A percentile compares a stretch with the other conserved stretches of the same genome.
These are phyloP conservation scores for Trematomus loennbergii DNA, from an alignment of 2,113 vertebrate species.

Conservation along the genomic window DNA sequence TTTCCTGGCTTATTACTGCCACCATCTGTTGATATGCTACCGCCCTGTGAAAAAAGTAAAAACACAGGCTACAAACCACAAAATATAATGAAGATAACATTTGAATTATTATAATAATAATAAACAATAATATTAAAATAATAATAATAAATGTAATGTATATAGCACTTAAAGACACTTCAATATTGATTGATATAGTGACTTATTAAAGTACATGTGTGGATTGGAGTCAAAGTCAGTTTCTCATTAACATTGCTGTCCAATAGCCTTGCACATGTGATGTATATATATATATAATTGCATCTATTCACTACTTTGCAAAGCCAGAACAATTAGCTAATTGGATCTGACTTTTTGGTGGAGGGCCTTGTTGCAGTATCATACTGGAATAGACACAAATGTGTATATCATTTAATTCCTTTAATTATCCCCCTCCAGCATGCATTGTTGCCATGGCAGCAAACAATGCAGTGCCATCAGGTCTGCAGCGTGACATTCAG, in stretches of 20 bases:
- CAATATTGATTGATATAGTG: background rate
- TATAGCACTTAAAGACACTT: too few species aligned
- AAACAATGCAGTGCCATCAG: constrained; percentile 47
- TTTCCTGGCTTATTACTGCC: background rate
- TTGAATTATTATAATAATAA: too few species aligned
- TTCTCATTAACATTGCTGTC: background rate
- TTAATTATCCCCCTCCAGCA: constrained; percentile 45
- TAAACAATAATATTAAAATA: too few species aligned
- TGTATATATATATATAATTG: background rate
- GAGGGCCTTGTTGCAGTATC: constrained; percentile 9
- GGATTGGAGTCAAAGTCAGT: background rate
- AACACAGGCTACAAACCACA: background rate
- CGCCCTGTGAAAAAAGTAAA: background rate
- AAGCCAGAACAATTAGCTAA: background rate
- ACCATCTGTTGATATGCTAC: constrained; percentile 1
- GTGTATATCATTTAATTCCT: constrained; percentile 60
- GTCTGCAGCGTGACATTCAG: constrained; percentile 58
- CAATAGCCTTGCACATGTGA: background rate
- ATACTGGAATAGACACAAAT: constrained; percentile 59
- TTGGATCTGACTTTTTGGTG: background rate
- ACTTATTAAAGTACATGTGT: background rate
- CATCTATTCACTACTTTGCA: background rate
- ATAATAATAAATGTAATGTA: too few species aligned
- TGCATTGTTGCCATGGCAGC: constrained; percentile 57
- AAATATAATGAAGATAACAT: background rate